Evolutionary conservation across 2,797 vertebrate species (phyloP).

Genomic region (Galaxias olidus): DNA sequence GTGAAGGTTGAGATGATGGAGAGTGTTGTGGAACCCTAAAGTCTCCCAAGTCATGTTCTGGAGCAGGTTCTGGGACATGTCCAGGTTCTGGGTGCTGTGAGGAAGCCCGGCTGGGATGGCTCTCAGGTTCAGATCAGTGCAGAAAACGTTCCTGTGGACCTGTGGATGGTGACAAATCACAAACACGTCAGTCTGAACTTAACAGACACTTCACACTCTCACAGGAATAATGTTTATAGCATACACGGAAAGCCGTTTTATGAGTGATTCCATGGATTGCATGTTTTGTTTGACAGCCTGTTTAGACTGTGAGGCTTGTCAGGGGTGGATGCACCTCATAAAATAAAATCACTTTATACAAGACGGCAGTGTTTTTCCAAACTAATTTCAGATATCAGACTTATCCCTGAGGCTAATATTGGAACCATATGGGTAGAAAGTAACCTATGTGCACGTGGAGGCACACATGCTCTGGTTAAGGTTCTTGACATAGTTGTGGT

Average conservation of each 20-base stretch:
- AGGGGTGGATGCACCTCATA: constrained; percentile 8
- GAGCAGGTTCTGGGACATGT: constrained; percentile 88
- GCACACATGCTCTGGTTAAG: constrained; percentile 6
- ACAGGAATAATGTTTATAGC: constrained; percentile 35
- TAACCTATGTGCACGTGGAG: neutral
- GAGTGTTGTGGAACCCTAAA: constrained; percentile 65
- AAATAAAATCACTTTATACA: constrained; percentile 1
- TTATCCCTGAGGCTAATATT: constrained; percentile 52
- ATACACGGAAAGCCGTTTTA: constrained; percentile 22
- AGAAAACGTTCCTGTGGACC: constrained; percentile 81
- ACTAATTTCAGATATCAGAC: constrained; percentile 32
- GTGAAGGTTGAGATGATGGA: constrained; percentile 83
- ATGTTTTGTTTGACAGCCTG: constrained; percentile 29
- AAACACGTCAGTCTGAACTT: constrained; percentile 46
- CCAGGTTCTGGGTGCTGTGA: constrained; percentile 70
- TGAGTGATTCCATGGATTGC: constrained; percentile 34
- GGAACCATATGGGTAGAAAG: constrained; percentile 58
- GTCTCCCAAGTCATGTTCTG: constrained; percentile 77
- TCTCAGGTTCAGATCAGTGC: constrained; percentile 78
- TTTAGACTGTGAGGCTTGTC: constrained; percentile 23
- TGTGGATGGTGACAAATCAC: constrained; percentile 52
- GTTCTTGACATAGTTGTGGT: constrained; percentile 48
- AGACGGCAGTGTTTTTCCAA: neutral
- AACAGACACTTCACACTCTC: constrained; percentile 1
- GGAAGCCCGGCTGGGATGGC: constrained; percentile 77